These are phyloP conservation scores for Lochmaea crataegi DNA, from an alignment of 2,888 invertebrate genomes.

Conservation along the genomic window DNA sequence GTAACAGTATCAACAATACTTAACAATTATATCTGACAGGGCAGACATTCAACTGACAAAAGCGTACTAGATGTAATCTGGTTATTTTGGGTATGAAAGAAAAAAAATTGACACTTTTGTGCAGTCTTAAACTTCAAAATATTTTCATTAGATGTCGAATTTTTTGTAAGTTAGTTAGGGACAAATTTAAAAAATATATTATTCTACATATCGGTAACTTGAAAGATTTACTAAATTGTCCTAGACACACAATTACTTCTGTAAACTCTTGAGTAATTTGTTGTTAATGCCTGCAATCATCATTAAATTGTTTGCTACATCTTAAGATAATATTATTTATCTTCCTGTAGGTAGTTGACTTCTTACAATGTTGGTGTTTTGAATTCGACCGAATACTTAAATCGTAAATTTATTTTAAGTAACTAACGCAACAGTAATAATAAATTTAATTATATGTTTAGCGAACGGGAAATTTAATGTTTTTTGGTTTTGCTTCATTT, in stretches of 20 bases:
- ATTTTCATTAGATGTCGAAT: too few species aligned
- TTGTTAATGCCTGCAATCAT: neutral
- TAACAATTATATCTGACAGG: too few species aligned
- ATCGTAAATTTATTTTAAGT: slow-evolving; percentile 12
- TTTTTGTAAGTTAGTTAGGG: too few species aligned
- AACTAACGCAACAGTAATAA: slow-evolving; percentile 1
- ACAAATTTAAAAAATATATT: too few species aligned
- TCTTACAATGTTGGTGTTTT: slow-evolving; percentile 3
- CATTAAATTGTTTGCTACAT: neutral
- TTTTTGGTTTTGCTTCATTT: slow-evolving; percentile 3
- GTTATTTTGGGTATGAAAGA: too few species aligned
- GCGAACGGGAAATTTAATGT: neutral
- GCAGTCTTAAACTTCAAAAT: too few species aligned
- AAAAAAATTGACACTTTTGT: too few species aligned
- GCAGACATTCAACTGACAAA: too few species aligned
- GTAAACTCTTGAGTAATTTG: neutral
- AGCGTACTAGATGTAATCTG: too few species aligned
- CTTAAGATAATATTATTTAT: neutral
- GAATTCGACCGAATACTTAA: neutral
- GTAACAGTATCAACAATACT: too few species aligned
- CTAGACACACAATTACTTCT: neutral
- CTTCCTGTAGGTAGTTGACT: neutral
- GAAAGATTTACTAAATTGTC: neutral
- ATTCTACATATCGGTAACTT: neutral
- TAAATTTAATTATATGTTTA: slow-evolving; percentile 9